Conservation (phyloP, 2,888 invertebrate species). For the Philereme transversata region DNA sequence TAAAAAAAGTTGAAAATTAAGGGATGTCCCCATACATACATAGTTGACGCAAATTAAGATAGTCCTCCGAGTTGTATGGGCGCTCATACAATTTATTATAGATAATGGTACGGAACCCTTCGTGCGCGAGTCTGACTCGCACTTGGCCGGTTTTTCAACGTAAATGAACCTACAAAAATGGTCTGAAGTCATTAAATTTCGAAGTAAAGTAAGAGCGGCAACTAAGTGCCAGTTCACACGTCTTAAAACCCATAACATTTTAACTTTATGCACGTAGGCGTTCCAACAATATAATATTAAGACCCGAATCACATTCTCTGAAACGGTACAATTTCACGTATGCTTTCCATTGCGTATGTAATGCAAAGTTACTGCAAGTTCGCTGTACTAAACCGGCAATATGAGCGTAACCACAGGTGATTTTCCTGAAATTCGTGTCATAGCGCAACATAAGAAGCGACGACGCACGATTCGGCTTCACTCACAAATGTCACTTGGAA, state of each 20-base stretch:
- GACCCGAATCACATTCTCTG: slow-evolving; percentile 45
- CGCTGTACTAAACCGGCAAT: slow-evolving; percentile 45
- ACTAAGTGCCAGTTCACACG: slow-evolving; percentile 45
- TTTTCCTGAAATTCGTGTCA: slow-evolving; percentile 70
- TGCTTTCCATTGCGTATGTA: slow-evolving; percentile 49
- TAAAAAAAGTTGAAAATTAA: too few relatives aligned
- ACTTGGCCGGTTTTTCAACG: too few relatives aligned
- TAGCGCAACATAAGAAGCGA: slow-evolving; percentile 54
- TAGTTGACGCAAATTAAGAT: too few relatives aligned
- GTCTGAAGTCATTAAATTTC: slow-evolving; percentile 21
- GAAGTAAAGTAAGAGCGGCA: slow-evolving; percentile 25
- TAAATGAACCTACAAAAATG: neutral
- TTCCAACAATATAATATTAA: slow-evolving; percentile 53
- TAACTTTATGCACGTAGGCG: slow-evolving; percentile 54
- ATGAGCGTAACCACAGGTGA: slow-evolving; percentile 54
- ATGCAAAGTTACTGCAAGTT: slow-evolving; percentile 33
- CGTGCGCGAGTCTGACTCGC: too few relatives aligned
- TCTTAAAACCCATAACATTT: slow-evolving; percentile 53
- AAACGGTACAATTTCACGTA: slow-evolving; percentile 40
- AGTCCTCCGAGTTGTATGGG: too few relatives aligned
- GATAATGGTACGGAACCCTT: too few relatives aligned
- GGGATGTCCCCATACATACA: too few relatives aligned
- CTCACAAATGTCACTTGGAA: slow-evolving; percentile 81
- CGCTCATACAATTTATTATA: too few relatives aligned
- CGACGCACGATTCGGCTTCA: slow-evolving; percentile 62